phyloP scores from a whole-genome alignment of 2,797 vertebrate species.

The Neomorphus geoffroyi region DNA sequence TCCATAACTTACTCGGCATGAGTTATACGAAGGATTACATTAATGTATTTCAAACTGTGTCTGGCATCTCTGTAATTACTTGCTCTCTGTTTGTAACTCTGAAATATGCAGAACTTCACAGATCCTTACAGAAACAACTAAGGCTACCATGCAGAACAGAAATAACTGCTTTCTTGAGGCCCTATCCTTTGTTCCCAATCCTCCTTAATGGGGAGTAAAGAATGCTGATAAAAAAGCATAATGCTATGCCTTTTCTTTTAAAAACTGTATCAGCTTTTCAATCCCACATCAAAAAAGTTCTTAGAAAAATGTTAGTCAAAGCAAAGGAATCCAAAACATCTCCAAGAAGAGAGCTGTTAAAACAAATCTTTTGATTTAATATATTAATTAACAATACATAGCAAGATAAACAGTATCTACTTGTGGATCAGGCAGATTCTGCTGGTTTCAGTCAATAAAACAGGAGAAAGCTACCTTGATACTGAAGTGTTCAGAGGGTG shows the following conservation, averaged over 20 bases:
- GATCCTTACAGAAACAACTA: not conserved
- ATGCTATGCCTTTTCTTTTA: not conserved
- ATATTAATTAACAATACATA: not conserved
- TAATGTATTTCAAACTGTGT: not conserved
- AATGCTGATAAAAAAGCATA: fast-evolving
- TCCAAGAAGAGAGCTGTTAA: not conserved
- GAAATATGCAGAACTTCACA: not conserved
- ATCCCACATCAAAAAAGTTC: not conserved
- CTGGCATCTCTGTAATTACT: not conserved
- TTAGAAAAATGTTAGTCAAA: not conserved
- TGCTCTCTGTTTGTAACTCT: not conserved
- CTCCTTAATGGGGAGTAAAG: not conserved
- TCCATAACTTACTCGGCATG: not conserved
- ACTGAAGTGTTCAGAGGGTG: not conserved
- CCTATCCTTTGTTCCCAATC: not conserved
- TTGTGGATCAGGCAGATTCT: not conserved
- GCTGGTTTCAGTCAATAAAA: not conserved
- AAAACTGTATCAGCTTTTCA: not conserved
- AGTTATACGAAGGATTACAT: not conserved
- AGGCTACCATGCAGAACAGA: not conserved
- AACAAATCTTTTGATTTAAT: not conserved
- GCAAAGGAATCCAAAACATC: not conserved
- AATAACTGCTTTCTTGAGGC: not conserved
- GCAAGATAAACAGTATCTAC: not conserved
- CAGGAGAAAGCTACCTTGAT: not conserved